phyloP scores from a whole-genome alignment of 2,113 vertebrate species.

The Sardina pilchardus region DNA sequence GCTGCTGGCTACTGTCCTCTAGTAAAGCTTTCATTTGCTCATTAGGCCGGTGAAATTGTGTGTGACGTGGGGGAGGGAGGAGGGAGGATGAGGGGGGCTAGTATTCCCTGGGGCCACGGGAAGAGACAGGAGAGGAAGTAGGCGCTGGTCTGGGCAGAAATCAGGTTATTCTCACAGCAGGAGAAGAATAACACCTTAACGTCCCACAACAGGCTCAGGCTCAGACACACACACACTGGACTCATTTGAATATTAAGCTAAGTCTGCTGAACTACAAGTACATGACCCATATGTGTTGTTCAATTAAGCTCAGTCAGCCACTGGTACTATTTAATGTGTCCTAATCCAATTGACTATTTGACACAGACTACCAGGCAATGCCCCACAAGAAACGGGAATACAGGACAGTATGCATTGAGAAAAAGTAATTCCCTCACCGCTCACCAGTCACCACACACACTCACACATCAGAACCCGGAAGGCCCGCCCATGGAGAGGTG shows the following conservation, averaged over 20 bases:
- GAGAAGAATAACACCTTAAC: conserved; percentile 55
- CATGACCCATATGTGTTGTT: too few species aligned
- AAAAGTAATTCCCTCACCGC: background rate
- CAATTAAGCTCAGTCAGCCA: conserved; percentile 20
- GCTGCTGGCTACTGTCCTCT: conserved; percentile 40
- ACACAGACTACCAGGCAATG: background rate
- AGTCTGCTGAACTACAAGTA: too few species aligned
- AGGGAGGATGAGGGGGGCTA: conserved; percentile 57
- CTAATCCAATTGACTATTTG: conserved; percentile 49
- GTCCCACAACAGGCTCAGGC: conserved; percentile 27
- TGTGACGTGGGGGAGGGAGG: conserved; percentile 43
- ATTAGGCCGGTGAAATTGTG: conserved; percentile 26
- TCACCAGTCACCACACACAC: background rate
- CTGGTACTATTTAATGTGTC: conserved; percentile 41
- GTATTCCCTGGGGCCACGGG: conserved; percentile 38
- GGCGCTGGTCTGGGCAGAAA: conserved; percentile 67
- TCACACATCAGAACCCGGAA: conserved; percentile 30
- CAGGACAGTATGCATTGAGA: background rate
- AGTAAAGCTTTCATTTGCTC: conserved; percentile 11
- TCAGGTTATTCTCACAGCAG: conserved; percentile 63
- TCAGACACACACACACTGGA: conserved; percentile 34
- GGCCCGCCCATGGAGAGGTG: conserved; percentile 39
- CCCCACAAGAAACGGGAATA: background rate
- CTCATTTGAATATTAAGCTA: too few species aligned
- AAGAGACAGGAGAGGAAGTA: conserved; percentile 67